phyloP scores from a whole-genome alignment of 2,888 invertebrate species.

The Siphlonurus alternatus region DNA sequence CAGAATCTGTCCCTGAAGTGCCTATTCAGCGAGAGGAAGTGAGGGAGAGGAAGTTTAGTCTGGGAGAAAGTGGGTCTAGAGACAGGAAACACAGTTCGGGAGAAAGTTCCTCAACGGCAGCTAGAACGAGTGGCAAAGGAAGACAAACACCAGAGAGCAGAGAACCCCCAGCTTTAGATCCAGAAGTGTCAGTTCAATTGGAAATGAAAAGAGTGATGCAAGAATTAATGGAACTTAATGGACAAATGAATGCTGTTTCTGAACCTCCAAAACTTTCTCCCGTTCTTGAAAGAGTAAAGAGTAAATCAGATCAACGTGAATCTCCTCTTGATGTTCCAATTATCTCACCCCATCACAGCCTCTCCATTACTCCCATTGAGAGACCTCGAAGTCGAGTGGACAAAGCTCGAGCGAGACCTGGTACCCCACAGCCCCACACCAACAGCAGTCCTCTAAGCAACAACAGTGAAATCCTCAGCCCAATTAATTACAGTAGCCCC shows the following conservation, averaged over 20 bases:
- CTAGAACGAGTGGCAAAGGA: background rate
- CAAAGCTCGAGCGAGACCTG: background rate
- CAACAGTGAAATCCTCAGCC: background rate
- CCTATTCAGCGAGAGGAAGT: background rate
- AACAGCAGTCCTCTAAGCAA: background rate
- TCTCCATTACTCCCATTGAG: background rate
- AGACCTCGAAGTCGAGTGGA: constrained; percentile 1
- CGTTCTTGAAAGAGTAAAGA: constrained; percentile 4
- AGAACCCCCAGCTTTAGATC: constrained; percentile 15
- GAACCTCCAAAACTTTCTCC: background rate
- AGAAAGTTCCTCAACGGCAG: background rate
- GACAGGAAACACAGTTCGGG: background rate
- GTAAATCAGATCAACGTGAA: constrained; percentile 5
- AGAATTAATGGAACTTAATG: constrained; percentile 22
- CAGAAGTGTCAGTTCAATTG: constrained; percentile 25
- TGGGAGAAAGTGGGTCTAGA: background rate
- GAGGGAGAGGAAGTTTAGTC: background rate
- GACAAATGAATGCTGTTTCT: constrained; percentile 10
- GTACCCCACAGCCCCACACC: background rate
- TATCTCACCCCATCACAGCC: background rate
- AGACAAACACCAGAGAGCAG: background rate
- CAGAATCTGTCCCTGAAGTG: background rate
- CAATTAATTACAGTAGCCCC: background rate
- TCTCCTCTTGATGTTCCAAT: background rate
- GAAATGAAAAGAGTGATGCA: constrained; percentile 25